These are phyloP conservation scores for Axea sp. DNA, from an alignment of 2,888 invertebrate genomes.

Conservation along the genomic window DNA sequence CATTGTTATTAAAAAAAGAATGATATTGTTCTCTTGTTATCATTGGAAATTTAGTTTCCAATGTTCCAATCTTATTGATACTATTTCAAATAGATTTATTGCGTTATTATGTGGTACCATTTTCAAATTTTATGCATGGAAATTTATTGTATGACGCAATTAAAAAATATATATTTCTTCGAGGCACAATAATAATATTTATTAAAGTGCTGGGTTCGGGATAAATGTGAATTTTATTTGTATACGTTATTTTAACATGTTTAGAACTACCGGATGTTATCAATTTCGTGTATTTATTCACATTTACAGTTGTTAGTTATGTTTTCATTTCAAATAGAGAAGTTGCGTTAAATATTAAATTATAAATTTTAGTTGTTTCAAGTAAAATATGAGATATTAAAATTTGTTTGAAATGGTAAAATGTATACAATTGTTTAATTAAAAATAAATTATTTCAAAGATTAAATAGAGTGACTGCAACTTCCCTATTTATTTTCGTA, in stretches of 20 bases:
- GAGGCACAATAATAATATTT: conserved; percentile 49
- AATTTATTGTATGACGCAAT: conserved; percentile 11
- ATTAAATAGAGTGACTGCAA: background rate
- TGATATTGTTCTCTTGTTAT: conserved; percentile 12
- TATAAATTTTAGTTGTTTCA: background rate
- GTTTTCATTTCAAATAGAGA: conserved; percentile 24
- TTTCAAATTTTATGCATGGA: conserved; percentile 15
- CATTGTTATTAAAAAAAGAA: conserved; percentile 3
- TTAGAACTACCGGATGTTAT: conserved; percentile 36
- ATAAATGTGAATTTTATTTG: conserved; percentile 22
- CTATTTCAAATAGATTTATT: too few species aligned
- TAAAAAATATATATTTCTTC: conserved; percentile 6
- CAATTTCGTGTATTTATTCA: conserved; percentile 43
- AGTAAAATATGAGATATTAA: background rate
- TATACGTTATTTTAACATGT: conserved; percentile 31
- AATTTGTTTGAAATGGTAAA: too few species aligned
- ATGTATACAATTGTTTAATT: conserved; percentile 4
- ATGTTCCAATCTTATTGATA: too few species aligned
- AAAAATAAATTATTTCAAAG: background rate
- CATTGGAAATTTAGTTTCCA: conserved; percentile 10
- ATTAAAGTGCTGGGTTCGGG: conserved; percentile 22
- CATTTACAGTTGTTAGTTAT: conserved; percentile 8
- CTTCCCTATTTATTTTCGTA: conserved; percentile 21
- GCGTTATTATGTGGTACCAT: conserved; percentile 4
- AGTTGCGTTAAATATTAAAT: conserved; percentile 18